These are phyloP conservation scores for Tupaia chinensis DNA, from an alignment of 2,113 vertebrate species.

Conservation along the genomic window DNA sequence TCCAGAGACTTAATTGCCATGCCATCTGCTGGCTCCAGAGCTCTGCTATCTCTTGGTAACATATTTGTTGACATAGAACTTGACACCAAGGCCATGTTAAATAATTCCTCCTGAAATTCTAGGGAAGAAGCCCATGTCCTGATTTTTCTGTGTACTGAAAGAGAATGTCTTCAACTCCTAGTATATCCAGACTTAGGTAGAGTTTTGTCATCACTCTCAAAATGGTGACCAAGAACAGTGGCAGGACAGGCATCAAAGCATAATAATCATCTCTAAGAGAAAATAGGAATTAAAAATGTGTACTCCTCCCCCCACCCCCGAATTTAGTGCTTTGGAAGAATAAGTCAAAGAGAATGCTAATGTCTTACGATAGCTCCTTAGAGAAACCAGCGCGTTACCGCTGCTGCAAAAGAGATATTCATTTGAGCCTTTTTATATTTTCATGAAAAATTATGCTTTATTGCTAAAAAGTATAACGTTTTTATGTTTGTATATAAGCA, in stretches of 20 bases:
- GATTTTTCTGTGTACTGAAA: background rate
- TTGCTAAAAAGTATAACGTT: background rate
- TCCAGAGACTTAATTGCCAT: too few species aligned
- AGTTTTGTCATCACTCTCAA: slow-evolving; percentile 2
- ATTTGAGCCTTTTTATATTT: slow-evolving; percentile 22
- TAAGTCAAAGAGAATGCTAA: background rate
- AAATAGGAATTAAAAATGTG: slow-evolving; percentile 23
- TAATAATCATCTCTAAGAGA: background rate
- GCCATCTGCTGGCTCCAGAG: too few species aligned
- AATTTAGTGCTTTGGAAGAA: background rate
- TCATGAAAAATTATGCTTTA: slow-evolving; percentile 34
- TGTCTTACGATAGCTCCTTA: background rate
- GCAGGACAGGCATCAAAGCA: background rate
- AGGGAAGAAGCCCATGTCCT: background rate
- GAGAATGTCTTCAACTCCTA: background rate
- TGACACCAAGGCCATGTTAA: slow-evolving; percentile 19
- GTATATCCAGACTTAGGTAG: background rate
- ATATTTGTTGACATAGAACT: background rate
- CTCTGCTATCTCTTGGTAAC: slow-evolving; percentile 7
- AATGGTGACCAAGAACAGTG: background rate
- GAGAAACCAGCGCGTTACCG: background rate
- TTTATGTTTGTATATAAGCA: background rate
- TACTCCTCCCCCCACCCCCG: background rate
- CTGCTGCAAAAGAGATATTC: background rate
- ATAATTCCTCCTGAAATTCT: slow-evolving; percentile 46